phyloP scores from a whole-genome alignment of 92 coral and sea anemone genomes.

The Palythoa grandis region DNA sequence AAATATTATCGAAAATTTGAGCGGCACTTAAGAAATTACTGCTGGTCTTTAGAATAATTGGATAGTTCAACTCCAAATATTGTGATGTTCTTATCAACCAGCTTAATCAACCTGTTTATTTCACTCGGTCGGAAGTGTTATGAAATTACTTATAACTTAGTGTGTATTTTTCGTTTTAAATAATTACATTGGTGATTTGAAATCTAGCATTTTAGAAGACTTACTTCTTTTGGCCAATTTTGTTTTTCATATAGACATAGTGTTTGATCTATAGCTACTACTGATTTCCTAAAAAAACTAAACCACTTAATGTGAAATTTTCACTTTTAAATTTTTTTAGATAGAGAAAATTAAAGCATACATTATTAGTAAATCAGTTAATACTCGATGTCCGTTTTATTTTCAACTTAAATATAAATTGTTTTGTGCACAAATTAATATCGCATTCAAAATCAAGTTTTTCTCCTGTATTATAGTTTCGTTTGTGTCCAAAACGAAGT shows the following conservation, averaged over 20 bases:
- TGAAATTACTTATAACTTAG: background rate
- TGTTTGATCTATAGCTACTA: background rate
- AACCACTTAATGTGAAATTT: background rate
- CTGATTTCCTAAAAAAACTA: background rate
- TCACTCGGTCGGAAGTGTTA: conserved; percentile 1
- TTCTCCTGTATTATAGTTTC: background rate
- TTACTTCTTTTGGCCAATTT: background rate
- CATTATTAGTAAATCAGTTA: background rate
- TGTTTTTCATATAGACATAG: background rate
- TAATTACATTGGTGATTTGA: background rate
- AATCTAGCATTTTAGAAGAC: background rate
- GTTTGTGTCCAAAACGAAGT: background rate
- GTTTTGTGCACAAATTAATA: background rate
- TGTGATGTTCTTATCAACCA: conserved; percentile 33
- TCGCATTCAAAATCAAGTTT: background rate
- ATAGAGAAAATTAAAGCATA: background rate
- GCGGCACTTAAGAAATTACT: conserved; percentile 45
- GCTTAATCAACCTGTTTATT: conserved; percentile 15
- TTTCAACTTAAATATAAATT: background rate
- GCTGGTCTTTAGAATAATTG: conserved; percentile 46
- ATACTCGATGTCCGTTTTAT: background rate
- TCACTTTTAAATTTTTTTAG: background rate
- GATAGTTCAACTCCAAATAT: conserved; percentile 46
- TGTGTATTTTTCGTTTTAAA: conserved; percentile 1
- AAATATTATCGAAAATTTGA: conserved; percentile 35